Evolutionary conservation across 2,888 invertebrate genomes (phyloP).

Genomic region (Seira ritae): DNA sequence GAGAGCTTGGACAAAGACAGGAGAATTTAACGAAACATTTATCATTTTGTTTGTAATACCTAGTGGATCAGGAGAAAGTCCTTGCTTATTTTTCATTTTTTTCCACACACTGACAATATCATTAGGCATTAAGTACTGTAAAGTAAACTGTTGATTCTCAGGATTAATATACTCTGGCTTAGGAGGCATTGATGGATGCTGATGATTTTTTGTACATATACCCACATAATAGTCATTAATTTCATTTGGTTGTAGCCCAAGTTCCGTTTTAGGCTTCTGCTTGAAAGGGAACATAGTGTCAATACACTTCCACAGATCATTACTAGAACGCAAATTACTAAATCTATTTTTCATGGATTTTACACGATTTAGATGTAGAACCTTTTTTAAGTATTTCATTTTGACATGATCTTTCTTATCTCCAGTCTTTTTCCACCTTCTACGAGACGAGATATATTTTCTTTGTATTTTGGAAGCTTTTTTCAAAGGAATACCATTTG

Average conservation of each 20-base stretch:
- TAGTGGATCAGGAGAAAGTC: conserved; percentile 5
- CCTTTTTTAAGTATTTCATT: background rate
- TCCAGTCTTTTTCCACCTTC: background rate
- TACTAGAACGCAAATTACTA: background rate
- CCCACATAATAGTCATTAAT: conserved; percentile 2
- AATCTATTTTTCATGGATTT: too few species aligned
- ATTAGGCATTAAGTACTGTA: background rate
- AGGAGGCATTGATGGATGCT: background rate
- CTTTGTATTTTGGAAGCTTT: background rate
- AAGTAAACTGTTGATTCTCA: background rate
- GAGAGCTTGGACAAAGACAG: background rate
- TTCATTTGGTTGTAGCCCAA: background rate
- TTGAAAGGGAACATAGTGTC: background rate
- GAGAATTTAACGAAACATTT: background rate
- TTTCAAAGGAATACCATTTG: too few species aligned
- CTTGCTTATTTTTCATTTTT: conserved; percentile 14
- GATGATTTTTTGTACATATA: background rate
- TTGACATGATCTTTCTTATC: background rate
- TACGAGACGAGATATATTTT: background rate
- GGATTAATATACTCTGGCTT: background rate
- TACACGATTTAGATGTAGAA: too few species aligned
- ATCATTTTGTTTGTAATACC: conserved; percentile 1
- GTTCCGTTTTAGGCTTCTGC: background rate
- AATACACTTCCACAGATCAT: background rate
- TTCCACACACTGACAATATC: conserved; percentile 10